Conservation (phyloP, 2,888 invertebrate genomes). For the Elmis aenea region DNA sequence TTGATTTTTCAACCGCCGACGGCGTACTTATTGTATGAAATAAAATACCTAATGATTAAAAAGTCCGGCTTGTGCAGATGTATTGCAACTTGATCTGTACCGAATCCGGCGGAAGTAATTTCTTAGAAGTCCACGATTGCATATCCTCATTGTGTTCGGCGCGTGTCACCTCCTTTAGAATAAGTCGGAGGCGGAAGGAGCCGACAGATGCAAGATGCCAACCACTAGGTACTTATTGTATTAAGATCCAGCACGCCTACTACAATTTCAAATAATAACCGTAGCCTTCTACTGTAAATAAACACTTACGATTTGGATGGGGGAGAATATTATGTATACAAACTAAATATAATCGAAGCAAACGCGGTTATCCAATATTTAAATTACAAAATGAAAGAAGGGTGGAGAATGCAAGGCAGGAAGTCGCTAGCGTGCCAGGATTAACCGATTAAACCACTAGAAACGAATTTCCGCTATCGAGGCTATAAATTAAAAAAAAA, state of each 20-base stretch:
- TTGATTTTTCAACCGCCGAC: no score
- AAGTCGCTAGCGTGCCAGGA: constrained; percentile 25
- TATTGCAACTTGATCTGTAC: constrained; percentile 26
- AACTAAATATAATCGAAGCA: constrained; percentile 26
- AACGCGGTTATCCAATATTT: constrained; percentile 30
- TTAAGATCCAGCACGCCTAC: constrained; percentile 23
- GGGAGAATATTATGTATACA: constrained; percentile 21
- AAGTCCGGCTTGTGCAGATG: constrained; percentile 30
- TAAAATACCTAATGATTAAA: no score
- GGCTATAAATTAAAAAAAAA: constrained; percentile 16
- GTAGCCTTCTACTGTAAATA: constrained; percentile 22
- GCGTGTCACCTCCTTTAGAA: constrained; percentile 26
- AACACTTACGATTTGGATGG: constrained; percentile 24
- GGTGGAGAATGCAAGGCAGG: constrained; percentile 23
- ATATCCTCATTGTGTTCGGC: constrained; percentile 28
- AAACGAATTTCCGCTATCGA: constrained; percentile 26
- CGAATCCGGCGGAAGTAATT: constrained; percentile 29
- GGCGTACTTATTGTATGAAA: no score
- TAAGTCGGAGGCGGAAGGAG: constrained; percentile 24
- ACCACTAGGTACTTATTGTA: no score
- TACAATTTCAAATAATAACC: constrained; percentile 23
- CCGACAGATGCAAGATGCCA: constrained; percentile 26
- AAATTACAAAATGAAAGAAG: constrained; percentile 28
- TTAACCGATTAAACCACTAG: constrained; percentile 27
- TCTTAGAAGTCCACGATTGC: constrained; percentile 28